Evolutionary conservation across 2,113 vertebrate genomes (phyloP).

Genomic region (Pogona vitticeps): DNA sequence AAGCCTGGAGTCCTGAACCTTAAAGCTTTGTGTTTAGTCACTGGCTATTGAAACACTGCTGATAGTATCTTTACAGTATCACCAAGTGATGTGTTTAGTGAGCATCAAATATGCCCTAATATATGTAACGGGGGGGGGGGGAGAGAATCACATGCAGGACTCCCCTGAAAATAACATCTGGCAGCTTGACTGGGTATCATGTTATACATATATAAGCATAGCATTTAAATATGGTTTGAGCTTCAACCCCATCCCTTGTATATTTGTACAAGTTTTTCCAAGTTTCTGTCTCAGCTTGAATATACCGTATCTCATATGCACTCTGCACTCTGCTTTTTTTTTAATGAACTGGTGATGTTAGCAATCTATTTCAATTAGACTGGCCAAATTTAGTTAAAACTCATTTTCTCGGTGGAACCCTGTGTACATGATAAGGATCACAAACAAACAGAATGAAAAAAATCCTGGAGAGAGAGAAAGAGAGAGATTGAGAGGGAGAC

Average conservation of each 20-base stretch:
- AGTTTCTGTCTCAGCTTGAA: conserved; percentile 30
- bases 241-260: conserved; percentile 6
- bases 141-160: neutral
- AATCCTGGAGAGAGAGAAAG: conserved; percentile 57
- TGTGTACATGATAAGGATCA: conserved; percentile 63
- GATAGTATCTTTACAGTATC: conserved; percentile 61
- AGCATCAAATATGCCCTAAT: conserved; percentile 43
- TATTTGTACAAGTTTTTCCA: neutral
- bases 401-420: conserved; percentile 55
- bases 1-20: conserved; percentile 53
- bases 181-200: conserved; percentile 8
- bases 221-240: conserved; percentile 10
- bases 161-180: neutral
- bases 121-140: conserved; percentile 32
- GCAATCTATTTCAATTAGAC: conserved; percentile 46
- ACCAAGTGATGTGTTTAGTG: conserved; percentile 51
- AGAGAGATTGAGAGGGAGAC: conserved; percentile 25
- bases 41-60: conserved; percentile 49
- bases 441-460: conserved; percentile 68
- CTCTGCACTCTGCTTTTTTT: conserved; percentile 11
- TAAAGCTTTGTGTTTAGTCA: conserved; percentile 54
- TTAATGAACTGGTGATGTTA: conserved; percentile 48
- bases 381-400: conserved; percentile 29
- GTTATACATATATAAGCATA: neutral
- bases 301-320: neutral